These are phyloP conservation scores for Prietella phreatophila DNA, from an alignment of 2,113 vertebrate genomes.

Conservation along the genomic window DNA sequence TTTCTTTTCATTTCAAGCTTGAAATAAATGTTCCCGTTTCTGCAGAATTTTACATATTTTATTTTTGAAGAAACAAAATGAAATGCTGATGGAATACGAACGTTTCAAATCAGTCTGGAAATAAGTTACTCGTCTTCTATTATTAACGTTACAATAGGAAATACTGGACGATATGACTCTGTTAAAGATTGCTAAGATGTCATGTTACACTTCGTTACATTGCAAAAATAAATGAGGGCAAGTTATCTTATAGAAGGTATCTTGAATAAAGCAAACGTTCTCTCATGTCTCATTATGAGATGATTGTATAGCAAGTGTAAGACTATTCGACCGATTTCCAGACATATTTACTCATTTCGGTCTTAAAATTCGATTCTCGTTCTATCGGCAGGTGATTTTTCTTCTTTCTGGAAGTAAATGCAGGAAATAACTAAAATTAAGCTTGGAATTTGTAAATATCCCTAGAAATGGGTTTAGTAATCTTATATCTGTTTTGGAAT, in stretches of 20 bases:
- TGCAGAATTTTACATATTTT: background rate
- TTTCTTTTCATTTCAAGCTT: background rate
- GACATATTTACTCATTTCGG: background rate
- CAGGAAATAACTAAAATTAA: background rate
- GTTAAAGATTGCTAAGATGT: background rate
- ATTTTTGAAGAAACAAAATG: background rate
- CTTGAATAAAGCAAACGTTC: background rate
- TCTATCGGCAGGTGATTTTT: background rate
- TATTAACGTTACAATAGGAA: background rate
- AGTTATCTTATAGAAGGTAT: background rate
- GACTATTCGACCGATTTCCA: background rate
- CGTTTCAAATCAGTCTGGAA: background rate
- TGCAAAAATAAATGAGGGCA: background rate
- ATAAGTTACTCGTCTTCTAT: background rate
- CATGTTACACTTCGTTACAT: background rate
- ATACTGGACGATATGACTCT: background rate
- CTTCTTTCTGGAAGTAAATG: background rate
- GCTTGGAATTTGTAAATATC: background rate
- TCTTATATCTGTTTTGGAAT: background rate
- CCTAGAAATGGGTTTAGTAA: background rate
- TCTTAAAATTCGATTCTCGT: background rate
- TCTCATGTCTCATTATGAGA: background rate
- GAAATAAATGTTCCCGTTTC: background rate
- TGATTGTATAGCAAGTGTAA: background rate
- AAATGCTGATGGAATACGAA: background rate